These are phyloP conservation scores for Miniopterus natalensis DNA, from an alignment of 2,113 vertebrate genomes.

Conservation along the genomic window DNA sequence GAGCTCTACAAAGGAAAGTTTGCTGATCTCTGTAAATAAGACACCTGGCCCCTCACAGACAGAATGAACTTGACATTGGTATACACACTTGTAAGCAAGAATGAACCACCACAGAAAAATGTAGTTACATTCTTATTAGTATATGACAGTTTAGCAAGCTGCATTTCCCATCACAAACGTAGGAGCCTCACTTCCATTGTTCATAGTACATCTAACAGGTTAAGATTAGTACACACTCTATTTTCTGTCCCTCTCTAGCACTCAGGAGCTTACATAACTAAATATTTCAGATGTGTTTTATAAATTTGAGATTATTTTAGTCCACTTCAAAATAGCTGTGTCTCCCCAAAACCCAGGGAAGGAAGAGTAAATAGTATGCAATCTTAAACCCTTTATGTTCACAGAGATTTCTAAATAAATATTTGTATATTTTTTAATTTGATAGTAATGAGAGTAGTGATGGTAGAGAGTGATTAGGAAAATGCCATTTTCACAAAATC, in stretches of 20 bases:
- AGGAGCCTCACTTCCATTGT: neutral
- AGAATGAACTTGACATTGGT: neutral
- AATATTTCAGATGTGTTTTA: neutral
- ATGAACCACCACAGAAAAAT: neutral
- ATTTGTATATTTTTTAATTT: constrained; percentile 65
- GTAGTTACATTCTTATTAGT: neutral
- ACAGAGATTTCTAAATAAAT: constrained; percentile 67
- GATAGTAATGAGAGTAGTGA: neutral
- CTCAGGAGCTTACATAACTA: neutral
- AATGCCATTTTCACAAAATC: constrained; percentile 27
- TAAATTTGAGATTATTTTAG: constrained; percentile 34
- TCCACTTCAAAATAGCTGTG: neutral
- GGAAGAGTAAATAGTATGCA: neutral
- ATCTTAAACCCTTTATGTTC: neutral
- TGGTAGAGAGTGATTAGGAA: neutral
- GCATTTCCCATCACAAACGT: no score
- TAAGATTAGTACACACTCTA: neutral
- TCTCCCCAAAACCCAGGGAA: neutral
- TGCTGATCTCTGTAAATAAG: neutral
- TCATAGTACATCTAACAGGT: neutral
- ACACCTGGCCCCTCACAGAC: neutral
- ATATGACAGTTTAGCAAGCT: neutral
- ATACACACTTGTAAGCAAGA: neutral
- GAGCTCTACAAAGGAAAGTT: neutral
- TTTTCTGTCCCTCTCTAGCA: neutral